Evolutionary conservation across 1,140 invertebrate genomes (phyloP).

Genomic region (Argopecten irradians): DNA sequence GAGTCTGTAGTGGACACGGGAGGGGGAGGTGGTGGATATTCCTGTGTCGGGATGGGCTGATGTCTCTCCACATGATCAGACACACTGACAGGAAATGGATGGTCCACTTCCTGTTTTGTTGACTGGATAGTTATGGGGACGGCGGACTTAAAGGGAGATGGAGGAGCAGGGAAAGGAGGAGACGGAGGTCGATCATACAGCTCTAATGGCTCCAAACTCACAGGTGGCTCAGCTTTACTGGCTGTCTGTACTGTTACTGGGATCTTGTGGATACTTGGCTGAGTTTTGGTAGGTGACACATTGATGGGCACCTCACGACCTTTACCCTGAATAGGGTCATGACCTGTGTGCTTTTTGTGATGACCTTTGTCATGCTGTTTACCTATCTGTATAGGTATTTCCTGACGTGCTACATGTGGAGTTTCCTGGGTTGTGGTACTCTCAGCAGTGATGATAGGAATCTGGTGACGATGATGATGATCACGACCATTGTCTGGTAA

Average conservation of each 20-base stretch:
- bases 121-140: neutral
- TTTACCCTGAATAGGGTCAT: neutral
- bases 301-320: neutral
- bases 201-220: neutral
- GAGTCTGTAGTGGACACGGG: neutral
- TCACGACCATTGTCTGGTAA: neutral
- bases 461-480: neutral
- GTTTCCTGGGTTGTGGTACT: neutral
- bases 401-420: neutral
- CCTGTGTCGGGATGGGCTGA: neutral
- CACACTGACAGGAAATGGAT: neutral
- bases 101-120: neutral
- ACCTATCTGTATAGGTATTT: neutral
- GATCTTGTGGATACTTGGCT: constrained; percentile 3
- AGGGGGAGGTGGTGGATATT: neutral
- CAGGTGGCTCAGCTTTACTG: neutral
- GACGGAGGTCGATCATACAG: neutral
- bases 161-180: neutral
- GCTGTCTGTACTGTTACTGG: neutral
- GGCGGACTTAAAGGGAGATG: neutral
- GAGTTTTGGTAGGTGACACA: neutral
- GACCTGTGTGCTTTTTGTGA: neutral
- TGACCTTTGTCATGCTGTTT: neutral
- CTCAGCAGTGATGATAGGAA: neutral
- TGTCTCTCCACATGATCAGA: neutral